phyloP scores from a whole-genome alignment of 2,797 vertebrate genomes.

The Lepidocolaptes lacrymiger region DNA sequence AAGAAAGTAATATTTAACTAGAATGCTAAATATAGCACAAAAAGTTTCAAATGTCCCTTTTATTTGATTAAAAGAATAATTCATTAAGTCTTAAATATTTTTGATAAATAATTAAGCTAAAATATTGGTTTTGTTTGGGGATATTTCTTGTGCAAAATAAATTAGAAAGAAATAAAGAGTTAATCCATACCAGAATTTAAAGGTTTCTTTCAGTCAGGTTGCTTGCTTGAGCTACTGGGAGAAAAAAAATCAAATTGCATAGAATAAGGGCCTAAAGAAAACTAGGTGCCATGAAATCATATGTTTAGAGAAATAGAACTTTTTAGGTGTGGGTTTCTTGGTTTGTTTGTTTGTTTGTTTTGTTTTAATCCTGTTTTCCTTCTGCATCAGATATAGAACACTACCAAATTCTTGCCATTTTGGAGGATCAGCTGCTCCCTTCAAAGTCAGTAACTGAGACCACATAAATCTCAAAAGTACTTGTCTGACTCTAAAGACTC shows the following conservation, averaged over 20 bases:
- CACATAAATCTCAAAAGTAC: not conserved
- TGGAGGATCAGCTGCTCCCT: not conserved
- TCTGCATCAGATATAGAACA: not conserved
- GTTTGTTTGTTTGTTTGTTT: not conserved
- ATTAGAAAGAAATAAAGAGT: not conserved
- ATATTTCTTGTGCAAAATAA: not conserved
- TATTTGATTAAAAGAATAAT: not conserved
- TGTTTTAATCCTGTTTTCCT: not conserved
- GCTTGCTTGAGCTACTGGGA: not conserved
- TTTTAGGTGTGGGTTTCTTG: not conserved
- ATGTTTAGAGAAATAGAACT: not conserved
- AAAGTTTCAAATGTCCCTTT: accelerated
- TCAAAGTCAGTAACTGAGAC: not conserved
- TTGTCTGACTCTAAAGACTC: not conserved
- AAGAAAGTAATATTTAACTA: not conserved
- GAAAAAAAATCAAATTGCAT: not conserved
- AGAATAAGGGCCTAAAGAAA: not conserved
- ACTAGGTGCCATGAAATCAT: not conserved
- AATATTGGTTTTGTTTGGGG: accelerated
- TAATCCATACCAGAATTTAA: not conserved
- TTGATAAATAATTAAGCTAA: not conserved
- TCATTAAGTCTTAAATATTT: not conserved
- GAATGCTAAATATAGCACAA: not conserved
- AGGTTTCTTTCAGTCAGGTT: not conserved
- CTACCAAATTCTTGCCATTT: not conserved